Evolutionary conservation across 2,888 invertebrate species (phyloP).

Genomic region (Diarsia rubi): DNA sequence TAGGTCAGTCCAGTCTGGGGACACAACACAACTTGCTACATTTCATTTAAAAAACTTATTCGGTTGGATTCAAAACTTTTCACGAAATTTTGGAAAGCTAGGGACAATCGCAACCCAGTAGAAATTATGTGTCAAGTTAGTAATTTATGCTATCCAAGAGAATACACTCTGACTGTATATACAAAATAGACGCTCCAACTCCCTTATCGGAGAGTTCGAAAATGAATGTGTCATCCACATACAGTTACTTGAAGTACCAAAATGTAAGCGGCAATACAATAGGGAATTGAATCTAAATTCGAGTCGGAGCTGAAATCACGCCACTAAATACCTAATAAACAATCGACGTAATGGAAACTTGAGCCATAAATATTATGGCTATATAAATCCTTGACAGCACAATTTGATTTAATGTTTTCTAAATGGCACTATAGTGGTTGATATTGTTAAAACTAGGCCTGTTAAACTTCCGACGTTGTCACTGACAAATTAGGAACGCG

Average conservation of each 20-base stretch:
- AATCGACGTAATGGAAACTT: slow-evolving; percentile 64
- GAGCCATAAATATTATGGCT: slow-evolving; percentile 64
- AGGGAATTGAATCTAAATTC: slow-evolving; percentile 49
- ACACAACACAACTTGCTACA: slow-evolving; percentile 20
- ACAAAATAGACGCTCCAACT: slow-evolving; percentile 41
- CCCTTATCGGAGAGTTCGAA: slow-evolving; percentile 50
- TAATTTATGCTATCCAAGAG: slow-evolving; percentile 52
- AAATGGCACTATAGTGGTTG: slow-evolving; percentile 74
- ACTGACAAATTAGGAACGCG: slow-evolving; percentile 88
- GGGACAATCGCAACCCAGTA: slow-evolving; percentile 25
- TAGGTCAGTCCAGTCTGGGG: slow-evolving; percentile 15
- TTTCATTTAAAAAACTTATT: slow-evolving; percentile 27
- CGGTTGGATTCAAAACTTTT: slow-evolving; percentile 28
- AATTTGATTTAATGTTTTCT: slow-evolving; percentile 72
- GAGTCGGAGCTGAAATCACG: slow-evolving; percentile 50
- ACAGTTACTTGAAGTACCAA: slow-evolving; percentile 40
- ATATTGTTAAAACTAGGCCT: slow-evolving; percentile 80
- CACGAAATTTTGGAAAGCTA: slow-evolving; percentile 16
- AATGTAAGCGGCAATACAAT: slow-evolving; percentile 51
- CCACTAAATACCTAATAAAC: slow-evolving; percentile 65
- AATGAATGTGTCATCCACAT: slow-evolving; percentile 47
- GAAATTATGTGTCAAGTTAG: slow-evolving; percentile 57
- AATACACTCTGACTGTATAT: slow-evolving; percentile 10
- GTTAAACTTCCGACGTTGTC: slow-evolving; percentile 88
- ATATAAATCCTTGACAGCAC: slow-evolving; percentile 63